These are phyloP conservation scores for Thaumatotibia leucotreta DNA, from an alignment of 1,140 invertebrate species.

Conservation along the genomic window DNA sequence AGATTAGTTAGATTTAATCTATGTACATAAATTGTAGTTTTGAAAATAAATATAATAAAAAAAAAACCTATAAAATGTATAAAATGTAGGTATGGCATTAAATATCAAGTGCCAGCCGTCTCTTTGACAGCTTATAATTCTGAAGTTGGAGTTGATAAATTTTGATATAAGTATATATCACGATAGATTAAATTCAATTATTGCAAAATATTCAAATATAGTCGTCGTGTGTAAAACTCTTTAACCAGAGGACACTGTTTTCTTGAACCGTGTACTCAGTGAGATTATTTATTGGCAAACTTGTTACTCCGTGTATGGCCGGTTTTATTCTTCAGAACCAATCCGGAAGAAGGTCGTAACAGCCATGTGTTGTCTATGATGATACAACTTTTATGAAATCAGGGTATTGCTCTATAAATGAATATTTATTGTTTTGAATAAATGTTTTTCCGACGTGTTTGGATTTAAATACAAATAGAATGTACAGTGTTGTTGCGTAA, in stretches of 20 bases:
- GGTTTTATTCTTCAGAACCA: constrained; percentile 1
- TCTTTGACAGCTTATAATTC: too few species aligned
- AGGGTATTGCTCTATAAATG: neutral
- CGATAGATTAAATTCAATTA: too few species aligned
- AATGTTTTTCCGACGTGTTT: neutral
- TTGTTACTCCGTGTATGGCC: constrained; percentile 24
- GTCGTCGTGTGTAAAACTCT: constrained; percentile 7
- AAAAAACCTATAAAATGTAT: too few species aligned
- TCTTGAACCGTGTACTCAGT: constrained; percentile 17
- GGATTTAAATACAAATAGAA: neutral
- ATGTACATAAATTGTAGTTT: too few species aligned
- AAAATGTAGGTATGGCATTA: too few species aligned
- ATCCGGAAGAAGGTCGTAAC: neutral
- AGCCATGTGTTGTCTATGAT: neutral
- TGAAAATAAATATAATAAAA: too few species aligned
- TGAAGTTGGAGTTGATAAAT: too few species aligned
- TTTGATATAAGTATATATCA: too few species aligned
- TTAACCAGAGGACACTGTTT: constrained; percentile 1
- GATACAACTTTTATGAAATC: neutral
- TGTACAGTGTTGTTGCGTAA: neutral
- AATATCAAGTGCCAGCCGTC: too few species aligned
- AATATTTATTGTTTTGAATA: constrained; percentile 6
- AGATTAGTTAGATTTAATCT: too few species aligned
- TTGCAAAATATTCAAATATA: too few species aligned
- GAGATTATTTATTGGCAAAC: constrained; percentile 30